Conservation (phyloP, 1,140 invertebrate genomes). For the Orchestia grillus region DNA sequence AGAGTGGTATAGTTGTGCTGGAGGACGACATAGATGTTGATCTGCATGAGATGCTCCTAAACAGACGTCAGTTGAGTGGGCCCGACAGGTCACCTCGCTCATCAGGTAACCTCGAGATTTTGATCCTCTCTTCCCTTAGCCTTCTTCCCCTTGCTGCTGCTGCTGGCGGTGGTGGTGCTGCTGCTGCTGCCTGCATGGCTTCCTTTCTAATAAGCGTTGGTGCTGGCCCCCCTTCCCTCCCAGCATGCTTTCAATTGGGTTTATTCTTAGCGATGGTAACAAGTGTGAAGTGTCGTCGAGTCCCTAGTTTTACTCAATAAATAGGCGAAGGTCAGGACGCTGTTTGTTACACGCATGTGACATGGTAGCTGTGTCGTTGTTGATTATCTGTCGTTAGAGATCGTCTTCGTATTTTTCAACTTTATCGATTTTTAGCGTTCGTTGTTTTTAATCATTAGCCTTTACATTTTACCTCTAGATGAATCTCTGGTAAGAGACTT, state of each 20-base stretch:
- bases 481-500: background rate
- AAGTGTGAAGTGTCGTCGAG: background rate
- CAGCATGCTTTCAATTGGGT: background rate
- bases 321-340: background rate
- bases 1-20: slow-evolving; percentile 6
- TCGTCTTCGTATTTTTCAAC: background rate
- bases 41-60: slow-evolving; percentile 25
- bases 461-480: background rate
- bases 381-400: background rate
- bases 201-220: background rate
- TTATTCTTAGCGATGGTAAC: background rate
- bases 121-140: background rate
- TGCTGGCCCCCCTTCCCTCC: background rate
- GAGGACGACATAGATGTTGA: slow-evolving; percentile 54
- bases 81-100: slow-evolving; percentile 2
- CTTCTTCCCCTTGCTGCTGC: background rate
- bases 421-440: background rate
- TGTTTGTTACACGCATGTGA: background rate
- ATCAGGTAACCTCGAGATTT: slow-evolving; percentile 19
- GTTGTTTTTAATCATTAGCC: background rate
- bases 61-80: background rate
- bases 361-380: background rate
- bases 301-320: background rate
- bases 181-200: slow-evolving; percentile 43
- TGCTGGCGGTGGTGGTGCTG: background rate